Evolutionary conservation across 2,888 invertebrate species (phyloP), one percentile per base, ranked within the genome.

Genomic region (Leuctra nigra): DNA sequence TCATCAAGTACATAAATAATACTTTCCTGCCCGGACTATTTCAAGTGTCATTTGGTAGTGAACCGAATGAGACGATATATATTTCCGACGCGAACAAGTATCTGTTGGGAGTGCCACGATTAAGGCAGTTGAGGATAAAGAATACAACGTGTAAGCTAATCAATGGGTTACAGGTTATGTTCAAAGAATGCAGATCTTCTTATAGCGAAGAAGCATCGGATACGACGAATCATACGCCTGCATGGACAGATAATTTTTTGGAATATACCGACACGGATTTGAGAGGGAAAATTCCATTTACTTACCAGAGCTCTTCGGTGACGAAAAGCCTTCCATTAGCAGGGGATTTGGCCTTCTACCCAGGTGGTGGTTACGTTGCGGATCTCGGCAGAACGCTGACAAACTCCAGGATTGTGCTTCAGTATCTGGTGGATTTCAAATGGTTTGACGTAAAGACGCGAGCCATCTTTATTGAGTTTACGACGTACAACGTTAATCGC

Each of bases 61-160:
- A 20, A n/a, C 14, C 36, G 2, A 25, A 47, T 9, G 16, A 14
- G 20, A 36, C 46, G 6, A 55, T 56, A 13, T 38, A 44, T 25
- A 52, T 52, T 1, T 39, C 56, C 16, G 36, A 54, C 29, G 25
- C 41, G 18, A 44, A 44, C 23, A 56, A 33, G 1, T 35, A 44
- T 1, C 54, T 60, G 9, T 24, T 60, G n/a, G 60, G 60, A 36
- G 25, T 56, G 14, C 20, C 54, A 22, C 33, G 58, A 38, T 33
- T 60, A 18, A 38, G 60, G 38, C 60, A 60, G 46, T 25, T 54
- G 18, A 54, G 60, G 16, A 16, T n/a, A n/a, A n/a, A n/a, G n/a
- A n/a, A n/a, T n/a, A n/a, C n/a, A n/a, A n/a, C n/a, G n/a, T n/a
- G n/a, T n/a, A n/a, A n/a, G n/a, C n/a, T n/a, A n/a, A n/a, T n/a